phyloP scores from a whole-genome alignment of 2,113 vertebrate genomes.

The Xiphophorus couchianus region DNA sequence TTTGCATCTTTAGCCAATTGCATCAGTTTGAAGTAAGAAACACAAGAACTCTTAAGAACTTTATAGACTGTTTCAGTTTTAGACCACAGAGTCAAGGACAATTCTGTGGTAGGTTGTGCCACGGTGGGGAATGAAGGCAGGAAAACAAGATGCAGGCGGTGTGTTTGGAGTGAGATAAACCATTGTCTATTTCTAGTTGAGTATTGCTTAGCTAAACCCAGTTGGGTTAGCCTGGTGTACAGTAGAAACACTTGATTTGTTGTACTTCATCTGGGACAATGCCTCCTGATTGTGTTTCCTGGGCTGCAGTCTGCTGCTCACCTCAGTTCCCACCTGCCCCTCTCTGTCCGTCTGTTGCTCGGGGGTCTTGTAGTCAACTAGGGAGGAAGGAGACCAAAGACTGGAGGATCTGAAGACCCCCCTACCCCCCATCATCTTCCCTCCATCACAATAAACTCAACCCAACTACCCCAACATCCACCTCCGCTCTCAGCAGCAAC shows the following conservation, averaged over 20 bases:
- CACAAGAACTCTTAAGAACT: no score
- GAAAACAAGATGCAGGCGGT: background rate
- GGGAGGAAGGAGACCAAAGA: conserved; percentile 70
- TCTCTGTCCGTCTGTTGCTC: conserved; percentile 66
- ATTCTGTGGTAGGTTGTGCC: background rate
- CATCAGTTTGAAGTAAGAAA: no score
- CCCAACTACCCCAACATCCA: conserved; percentile 37
- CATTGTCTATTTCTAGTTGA: background rate
- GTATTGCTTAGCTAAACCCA: background rate
- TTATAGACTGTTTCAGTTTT: background rate
- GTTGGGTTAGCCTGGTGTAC: background rate
- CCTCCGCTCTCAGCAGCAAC: conserved; percentile 41
- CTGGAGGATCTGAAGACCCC: conserved; percentile 56
- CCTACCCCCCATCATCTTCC: background rate
- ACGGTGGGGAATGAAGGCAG: background rate
- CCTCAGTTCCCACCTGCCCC: conserved; percentile 63
- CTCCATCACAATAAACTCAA: conserved; percentile 42
- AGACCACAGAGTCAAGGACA: no score
- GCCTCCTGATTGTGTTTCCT: conserved; percentile 38
- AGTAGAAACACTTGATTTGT: conserved; percentile 1
- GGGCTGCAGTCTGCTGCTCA: conserved; percentile 49
- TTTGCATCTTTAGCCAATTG: background rate
- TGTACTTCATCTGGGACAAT: conserved; percentile 12
- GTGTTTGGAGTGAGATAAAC: background rate
- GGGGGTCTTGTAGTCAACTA: conserved; percentile 65